Conservation (phyloP, 2,113 vertebrate genomes). For the Rattus rattus region DNA sequence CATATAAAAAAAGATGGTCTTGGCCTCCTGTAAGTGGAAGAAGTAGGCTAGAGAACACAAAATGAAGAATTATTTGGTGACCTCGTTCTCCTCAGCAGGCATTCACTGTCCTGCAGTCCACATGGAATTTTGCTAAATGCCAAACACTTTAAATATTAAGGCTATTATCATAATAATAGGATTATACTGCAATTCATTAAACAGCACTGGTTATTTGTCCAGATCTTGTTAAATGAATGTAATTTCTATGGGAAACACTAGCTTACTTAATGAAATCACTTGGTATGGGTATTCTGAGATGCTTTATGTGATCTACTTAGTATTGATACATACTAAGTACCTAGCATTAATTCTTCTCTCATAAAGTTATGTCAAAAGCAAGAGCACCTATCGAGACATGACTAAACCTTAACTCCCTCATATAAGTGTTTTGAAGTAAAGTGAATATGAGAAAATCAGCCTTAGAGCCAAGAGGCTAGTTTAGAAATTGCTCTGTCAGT, state of each 20-base stretch:
- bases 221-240: slow-evolving; percentile 36
- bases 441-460: background rate
- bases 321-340: background rate
- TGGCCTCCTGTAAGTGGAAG: background rate
- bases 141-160: slow-evolving; percentile 29
- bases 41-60: background rate
- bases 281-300: background rate
- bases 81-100: background rate
- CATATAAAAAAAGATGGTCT: background rate
- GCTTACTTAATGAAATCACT: background rate
- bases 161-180: background rate
- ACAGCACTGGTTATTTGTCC: background rate
- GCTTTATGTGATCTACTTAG: background rate
- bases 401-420: background rate
- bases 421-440: background rate
- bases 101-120: background rate
- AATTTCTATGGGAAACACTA: background rate
- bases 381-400: background rate
- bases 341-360: background rate
- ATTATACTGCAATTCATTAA: slow-evolving; percentile 39
- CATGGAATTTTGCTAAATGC: background rate
- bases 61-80: background rate
- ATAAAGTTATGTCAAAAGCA: slow-evolving; percentile 32
- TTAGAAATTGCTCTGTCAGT: background rate
- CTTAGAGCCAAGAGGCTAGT: background rate